These are phyloP conservation scores for Perccottus glenii DNA, from an alignment of 2,113 vertebrate species.

Conservation along the genomic window DNA sequence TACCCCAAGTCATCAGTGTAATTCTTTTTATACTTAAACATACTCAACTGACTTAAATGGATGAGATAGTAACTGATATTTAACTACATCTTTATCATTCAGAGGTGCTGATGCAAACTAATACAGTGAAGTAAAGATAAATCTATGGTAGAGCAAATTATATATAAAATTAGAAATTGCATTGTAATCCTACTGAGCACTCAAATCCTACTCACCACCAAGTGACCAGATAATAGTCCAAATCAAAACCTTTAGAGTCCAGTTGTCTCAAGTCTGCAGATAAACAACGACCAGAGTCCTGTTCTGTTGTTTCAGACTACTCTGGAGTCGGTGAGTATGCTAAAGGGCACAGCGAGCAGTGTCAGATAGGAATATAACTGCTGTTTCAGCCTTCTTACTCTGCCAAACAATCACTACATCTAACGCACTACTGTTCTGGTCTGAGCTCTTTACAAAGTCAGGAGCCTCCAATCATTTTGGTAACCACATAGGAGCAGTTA, in stretches of 20 bases:
- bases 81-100: no score
- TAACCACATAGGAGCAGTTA: constrained; percentile 46
- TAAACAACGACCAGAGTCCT: constrained; percentile 1
- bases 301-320: constrained; percentile 21
- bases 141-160: no score
- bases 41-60: no score
- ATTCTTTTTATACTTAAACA: neutral
- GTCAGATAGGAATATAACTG: constrained; percentile 64
- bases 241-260: constrained; percentile 15
- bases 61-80: no score
- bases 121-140: no score
- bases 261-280: constrained; percentile 10
- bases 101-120: no score
- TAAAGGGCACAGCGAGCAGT: constrained; percentile 51
- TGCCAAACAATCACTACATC: constrained; percentile 40
- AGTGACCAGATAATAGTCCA: constrained; percentile 35
- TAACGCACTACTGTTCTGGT: constrained; percentile 38
- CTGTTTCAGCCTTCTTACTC: constrained; percentile 70
- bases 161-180: no score
- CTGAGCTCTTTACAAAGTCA: constrained; percentile 16
- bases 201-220: constrained; percentile 54
- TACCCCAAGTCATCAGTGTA: neutral
- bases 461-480: constrained; percentile 24
- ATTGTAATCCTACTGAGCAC: no score
- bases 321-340: constrained; percentile 29